Conservation (phyloP, 2,797 vertebrate species). For the Iguana delicatissima region DNA sequence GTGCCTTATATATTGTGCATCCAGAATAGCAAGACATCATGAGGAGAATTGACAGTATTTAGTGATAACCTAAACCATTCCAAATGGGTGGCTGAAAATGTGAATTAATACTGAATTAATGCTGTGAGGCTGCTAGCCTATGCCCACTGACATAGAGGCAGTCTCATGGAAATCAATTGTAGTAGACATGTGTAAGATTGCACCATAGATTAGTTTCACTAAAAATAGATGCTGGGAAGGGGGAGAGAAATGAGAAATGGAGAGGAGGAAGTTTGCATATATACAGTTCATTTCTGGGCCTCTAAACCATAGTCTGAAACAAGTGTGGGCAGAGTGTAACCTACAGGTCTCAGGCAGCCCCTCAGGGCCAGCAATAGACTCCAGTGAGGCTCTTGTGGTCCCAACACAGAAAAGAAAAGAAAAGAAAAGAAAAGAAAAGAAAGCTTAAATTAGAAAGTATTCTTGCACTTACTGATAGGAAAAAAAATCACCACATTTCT, state of each 20-base stretch:
- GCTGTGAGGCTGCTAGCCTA: too few species aligned
- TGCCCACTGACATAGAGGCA: too few species aligned
- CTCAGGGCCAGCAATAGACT: not conserved
- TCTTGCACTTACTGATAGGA: too few species aligned
- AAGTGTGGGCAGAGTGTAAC: too few species aligned
- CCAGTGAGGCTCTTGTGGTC: not conserved
- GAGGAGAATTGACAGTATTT: not conserved
- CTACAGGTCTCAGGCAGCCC: too few species aligned
- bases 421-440: too few species aligned
- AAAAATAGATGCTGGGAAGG: not conserved
- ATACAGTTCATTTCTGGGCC: not conserved
- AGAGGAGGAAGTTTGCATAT: not conserved
- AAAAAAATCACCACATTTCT: too few species aligned
- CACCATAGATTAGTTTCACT: not conserved
- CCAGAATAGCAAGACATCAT: not conserved
- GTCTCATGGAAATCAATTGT: too few species aligned
- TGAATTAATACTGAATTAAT: not conserved
- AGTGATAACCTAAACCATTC: not conserved
- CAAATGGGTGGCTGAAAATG: not conserved
- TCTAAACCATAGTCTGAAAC: not conserved
- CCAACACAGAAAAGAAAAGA: too few species aligned
- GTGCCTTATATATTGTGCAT: not conserved
- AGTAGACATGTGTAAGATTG: not conserved
- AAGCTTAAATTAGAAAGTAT: too few species aligned
- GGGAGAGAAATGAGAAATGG: not conserved